Evolutionary conservation across 2,888 invertebrate genomes (phyloP), one percentile per base, ranked within the genome.

Genomic region (Watsonalla binaria): DNA sequence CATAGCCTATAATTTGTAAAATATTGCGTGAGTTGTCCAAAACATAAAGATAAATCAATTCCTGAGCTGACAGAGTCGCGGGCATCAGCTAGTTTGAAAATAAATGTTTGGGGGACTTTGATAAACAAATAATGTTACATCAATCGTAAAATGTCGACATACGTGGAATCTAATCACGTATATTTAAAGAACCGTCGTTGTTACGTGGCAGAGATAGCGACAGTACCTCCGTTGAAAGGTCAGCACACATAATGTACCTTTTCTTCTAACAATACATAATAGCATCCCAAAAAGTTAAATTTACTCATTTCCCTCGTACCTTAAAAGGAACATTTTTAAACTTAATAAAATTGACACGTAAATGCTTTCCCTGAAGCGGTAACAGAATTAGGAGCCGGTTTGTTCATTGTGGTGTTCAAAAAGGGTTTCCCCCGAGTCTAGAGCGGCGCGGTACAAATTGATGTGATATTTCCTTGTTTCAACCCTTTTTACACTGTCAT

Each of bases 221-320:
- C 24, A 24, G 24, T 24, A 24, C 14, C 51, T 61, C 53, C 57
- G 55, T 65, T 63, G 60, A 81, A 81, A 82, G 82, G 84, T 82
- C 79, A 77, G 67, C 68, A 62, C 59, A 57, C 62, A 67, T 66
- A 71, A 74, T 72, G 70, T 70, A 66, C 64, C 62, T 53, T 58
- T 51, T 57, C 58, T 59, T 48, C 42, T 45, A 46, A 47, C 35
- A 48, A 46, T 24, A n/a, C 9, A n/a, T 9, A 53, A 58, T 46
- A 58, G n/a, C n/a, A 35, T 6, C 48, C 7, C 34, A 11, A 2
- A 42, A 42, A 42, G 5, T 42, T 42, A 11, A 42, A 11, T 24
- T 24, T 24, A 24, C 11, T 5, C 34, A 4, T 15, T 48, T 35
- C 14, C 42, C 9, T 5, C 5, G 11, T 35, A 34, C 47, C 33